Evolutionary conservation across 2,797 vertebrate species (phyloP).

Genomic region (Babyrousa celebensis): DNA sequence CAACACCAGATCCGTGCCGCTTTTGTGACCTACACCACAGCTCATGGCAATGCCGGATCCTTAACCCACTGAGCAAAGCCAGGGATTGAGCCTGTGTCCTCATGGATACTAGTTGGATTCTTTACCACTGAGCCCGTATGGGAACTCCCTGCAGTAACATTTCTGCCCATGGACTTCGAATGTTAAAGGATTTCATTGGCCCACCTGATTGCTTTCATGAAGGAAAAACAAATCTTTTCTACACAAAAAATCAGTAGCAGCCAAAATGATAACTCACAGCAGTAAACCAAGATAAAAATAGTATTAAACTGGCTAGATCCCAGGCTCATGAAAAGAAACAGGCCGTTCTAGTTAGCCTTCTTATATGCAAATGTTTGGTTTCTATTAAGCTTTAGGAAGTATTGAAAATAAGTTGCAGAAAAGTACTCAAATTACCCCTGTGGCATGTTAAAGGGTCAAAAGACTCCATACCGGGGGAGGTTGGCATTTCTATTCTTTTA

Average conservation of each 20-base stretch:
- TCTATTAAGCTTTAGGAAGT: constrained; percentile 26
- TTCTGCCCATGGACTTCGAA: not conserved
- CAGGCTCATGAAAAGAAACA: constrained; percentile 25
- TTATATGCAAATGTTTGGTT: constrained; percentile 43
- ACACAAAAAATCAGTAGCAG: constrained; percentile 4
- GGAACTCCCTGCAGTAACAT: too few relatives aligned
- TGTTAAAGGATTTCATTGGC: not conserved
- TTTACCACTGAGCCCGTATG: too few relatives aligned
- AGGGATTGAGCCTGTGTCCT: too few relatives aligned
- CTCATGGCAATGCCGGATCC: too few relatives aligned
- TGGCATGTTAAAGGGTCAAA: not conserved
- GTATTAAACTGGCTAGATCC: not conserved
- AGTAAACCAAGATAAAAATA: constrained; percentile 43
- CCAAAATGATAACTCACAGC: not conserved
- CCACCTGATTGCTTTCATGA: constrained; percentile 11
- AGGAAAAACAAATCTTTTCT: constrained; percentile 7
- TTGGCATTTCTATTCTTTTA: not conserved
- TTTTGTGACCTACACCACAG: too few relatives aligned
- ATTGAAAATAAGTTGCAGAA: not conserved
- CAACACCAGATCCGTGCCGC: too few relatives aligned
- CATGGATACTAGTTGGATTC: too few relatives aligned
- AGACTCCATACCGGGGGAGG: not conserved
- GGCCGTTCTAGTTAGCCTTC: not conserved
- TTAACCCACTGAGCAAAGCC: too few relatives aligned
- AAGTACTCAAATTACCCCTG: not conserved